A percentile compares a stretch with the other conserved stretches of the same genome.
phyloP scores from a whole-genome alignment of 2,113 vertebrate genomes.

The Eurypyga helias region DNA sequence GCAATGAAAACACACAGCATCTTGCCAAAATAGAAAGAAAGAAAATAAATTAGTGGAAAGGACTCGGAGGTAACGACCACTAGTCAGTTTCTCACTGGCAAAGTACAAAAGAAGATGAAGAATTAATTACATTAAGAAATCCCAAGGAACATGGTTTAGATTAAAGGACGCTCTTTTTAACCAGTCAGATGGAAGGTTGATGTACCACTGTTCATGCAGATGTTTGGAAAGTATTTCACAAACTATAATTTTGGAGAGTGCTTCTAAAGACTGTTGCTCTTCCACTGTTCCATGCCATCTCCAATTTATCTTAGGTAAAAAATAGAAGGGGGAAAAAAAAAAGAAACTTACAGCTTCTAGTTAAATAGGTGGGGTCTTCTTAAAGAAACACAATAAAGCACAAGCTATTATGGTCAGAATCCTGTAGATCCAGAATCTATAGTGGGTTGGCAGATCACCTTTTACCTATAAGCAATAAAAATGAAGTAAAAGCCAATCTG shows the following conservation, averaged over 20 bases:
- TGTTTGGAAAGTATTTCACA: slow-evolving; percentile 41
- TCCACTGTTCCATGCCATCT: background rate
- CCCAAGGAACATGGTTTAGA: slow-evolving; percentile 22
- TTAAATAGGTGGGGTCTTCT: background rate
- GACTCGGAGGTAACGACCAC: background rate
- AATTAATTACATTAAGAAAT: slow-evolving; percentile 10
- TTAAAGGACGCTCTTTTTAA: slow-evolving; percentile 23
- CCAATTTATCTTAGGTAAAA: background rate
- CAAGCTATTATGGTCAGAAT: background rate
- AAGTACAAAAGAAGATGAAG: background rate
- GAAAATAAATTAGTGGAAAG: background rate
- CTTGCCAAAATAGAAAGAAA: background rate
- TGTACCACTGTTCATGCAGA: slow-evolving; percentile 24
- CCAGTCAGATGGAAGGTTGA: background rate
- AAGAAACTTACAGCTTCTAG: background rate
- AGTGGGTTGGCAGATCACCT: background rate
- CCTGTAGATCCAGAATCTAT: background rate
- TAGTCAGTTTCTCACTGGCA: background rate
- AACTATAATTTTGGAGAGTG: slow-evolving; percentile 22
- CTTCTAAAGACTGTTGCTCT: slow-evolving; percentile 43
- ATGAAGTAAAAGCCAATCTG: background rate
- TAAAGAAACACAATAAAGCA: background rate
- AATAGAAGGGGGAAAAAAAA: background rate
- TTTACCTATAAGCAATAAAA: background rate
- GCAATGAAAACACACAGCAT: background rate